Base-by-base conservation (phyloP, 2,797 vertebrate genomes). In the Pempheris klunzingeri region DNA sequence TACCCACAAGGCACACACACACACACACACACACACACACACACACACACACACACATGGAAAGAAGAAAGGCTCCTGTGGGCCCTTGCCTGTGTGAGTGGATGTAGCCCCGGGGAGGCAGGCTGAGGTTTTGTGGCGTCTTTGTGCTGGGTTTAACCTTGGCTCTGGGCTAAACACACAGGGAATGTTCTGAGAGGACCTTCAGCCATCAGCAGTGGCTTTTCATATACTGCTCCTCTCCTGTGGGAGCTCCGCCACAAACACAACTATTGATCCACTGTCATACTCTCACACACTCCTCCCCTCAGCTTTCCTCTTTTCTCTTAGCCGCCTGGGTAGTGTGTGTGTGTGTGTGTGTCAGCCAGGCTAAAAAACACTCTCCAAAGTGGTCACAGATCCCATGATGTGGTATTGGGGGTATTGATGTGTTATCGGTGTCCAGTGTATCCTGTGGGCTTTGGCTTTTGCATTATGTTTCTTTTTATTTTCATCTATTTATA, bases 201-300 rank as follows among this genome's bases (percentile, higher is more conserved):
- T 92, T 92, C 91, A 91, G 78, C 89, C 88, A 89, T 87, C 87
- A 87, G 86, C 89, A 74, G 85, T 73, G 15, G 85, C 90, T 91
- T 92, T 92, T 93, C 91, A 93, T 91, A 90, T 84, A 87, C 82
- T 87, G 84, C 83, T 78, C 65, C 74, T 2, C 70, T 89, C 92
- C 92, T 88, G 82, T 82, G 87, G 93, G 92, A 92, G 78, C 58
- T 36, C 84, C 20, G 76, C 91, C 92, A 93, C 92, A 94, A 92
- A 94, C 92, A 95, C 84, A 73, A 78, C 90, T 93, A 94, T 94
- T 93, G 93, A 95, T 94, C 92, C 93, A 68, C 93, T 91, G 92
- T 92, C 92, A 92, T 87, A 88, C 83, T 72, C 84, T 84, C 85
- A 82, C 81, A 77, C 84, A 79, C 85, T 71, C 80, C 73, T 65